Evolutionary conservation across 2,888 invertebrate species (phyloP).

Genomic region (Reticulitermes lucifugus): DNA sequence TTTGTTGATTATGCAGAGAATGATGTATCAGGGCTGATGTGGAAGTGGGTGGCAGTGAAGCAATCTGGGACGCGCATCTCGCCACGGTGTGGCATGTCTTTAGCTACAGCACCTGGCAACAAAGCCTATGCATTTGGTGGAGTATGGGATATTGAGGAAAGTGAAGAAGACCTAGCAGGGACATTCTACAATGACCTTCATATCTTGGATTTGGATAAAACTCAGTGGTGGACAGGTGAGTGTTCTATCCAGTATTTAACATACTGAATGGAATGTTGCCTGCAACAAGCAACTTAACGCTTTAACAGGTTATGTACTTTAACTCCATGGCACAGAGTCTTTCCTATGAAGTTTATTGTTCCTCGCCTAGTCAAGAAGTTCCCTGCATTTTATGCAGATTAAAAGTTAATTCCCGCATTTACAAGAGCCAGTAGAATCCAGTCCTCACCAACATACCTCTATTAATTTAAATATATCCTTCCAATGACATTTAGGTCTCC

Average conservation of each 20-base stretch:
- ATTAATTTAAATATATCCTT: too few species aligned
- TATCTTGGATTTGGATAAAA: constrained; percentile 78
- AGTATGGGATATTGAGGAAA: constrained; percentile 81
- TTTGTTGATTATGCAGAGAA: constrained; percentile 66
- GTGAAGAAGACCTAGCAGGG: constrained; percentile 83
- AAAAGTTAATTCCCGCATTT: too few species aligned
- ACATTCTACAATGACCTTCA: constrained; percentile 85
- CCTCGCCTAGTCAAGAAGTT: too few species aligned
- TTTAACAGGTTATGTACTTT: too few species aligned
- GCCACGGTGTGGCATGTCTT: constrained; percentile 76
- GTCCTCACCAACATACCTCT: too few species aligned
- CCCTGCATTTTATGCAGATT: too few species aligned
- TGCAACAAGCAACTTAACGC: neutral
- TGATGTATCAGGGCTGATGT: constrained; percentile 71
- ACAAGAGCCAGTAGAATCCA: too few species aligned
- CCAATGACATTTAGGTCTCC: too few species aligned
- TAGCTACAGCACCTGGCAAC: constrained; percentile 72
- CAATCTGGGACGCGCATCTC: constrained; percentile 73
- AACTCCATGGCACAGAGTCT: too few species aligned
- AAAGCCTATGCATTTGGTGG: constrained; percentile 89
- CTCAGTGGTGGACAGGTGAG: constrained; percentile 77
- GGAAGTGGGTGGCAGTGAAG: constrained; percentile 78
- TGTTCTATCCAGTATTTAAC: constrained; percentile 45
- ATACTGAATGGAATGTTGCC: neutral
- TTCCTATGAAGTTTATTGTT: too few species aligned